Conservation (phyloP, 1,140 invertebrate genomes). For the Leptoteleia sp. region DNA sequence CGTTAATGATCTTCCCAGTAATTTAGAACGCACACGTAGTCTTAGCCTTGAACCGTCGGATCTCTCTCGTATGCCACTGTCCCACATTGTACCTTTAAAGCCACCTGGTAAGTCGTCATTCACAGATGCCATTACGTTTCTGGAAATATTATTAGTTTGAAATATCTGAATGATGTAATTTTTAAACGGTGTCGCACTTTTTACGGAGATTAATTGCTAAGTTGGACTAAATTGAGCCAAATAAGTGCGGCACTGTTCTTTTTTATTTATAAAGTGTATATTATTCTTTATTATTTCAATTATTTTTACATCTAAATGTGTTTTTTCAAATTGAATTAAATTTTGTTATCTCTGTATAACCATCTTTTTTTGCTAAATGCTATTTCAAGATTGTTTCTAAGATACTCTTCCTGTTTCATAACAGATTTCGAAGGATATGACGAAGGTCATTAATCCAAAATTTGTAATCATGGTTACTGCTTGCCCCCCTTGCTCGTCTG, state of each 20-base stretch:
- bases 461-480: conserved; percentile 70
- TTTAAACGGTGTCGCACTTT: conserved; percentile 16
- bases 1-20: conserved; percentile 96
- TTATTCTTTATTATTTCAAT: background rate
- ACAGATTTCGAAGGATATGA: conserved; percentile 79
- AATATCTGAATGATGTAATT: conserved; percentile 41
- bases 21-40: conserved; percentile 89
- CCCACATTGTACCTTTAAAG: conserved; percentile 79
- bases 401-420: conserved; percentile 71
- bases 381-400: conserved; percentile 41
- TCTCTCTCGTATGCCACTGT: conserved; percentile 78
- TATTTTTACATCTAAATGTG: conserved; percentile 22
- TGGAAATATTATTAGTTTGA: conserved; percentile 8
- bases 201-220: conserved; percentile 7
- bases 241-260: conserved; percentile 1
- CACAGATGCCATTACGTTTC: background rate
- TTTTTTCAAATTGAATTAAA: conserved; percentile 5
- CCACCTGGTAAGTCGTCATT: conserved; percentile 79
- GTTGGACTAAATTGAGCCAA: background rate
- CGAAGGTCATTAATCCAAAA: conserved; percentile 78
- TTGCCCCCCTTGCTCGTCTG: conserved; percentile 54
- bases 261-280: background rate
- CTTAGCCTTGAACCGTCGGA: conserved; percentile 83
- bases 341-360: conserved; percentile 8
- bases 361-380: conserved; percentile 9